Conservation (phyloP, 37 sponge, comb jelly and placozoan genomes). For the Cliona cf. orientalis region DNA sequence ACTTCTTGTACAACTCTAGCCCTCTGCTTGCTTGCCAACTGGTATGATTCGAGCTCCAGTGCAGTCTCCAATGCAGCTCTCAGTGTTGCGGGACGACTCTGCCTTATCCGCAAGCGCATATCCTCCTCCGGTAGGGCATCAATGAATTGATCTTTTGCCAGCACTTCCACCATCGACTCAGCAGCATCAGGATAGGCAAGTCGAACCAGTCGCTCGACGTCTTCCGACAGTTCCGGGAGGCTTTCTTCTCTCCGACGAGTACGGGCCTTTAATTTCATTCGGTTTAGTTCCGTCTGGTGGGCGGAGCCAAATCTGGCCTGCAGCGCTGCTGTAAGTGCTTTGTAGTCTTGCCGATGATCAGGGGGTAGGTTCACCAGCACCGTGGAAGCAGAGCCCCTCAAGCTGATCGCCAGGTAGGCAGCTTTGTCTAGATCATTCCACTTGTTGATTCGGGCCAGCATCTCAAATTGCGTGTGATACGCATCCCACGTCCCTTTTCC, state of each 20-base stretch:
- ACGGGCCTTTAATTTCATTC: conserved; percentile 1
- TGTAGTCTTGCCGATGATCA: neutral
- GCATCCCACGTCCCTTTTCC: conserved; percentile 21
- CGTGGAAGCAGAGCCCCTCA: conserved; percentile 9
- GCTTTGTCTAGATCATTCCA: conserved; percentile 21
- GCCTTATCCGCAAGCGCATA: conserved; percentile 10
- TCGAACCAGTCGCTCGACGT: conserved; percentile 16
- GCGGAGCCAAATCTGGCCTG: conserved; percentile 27
- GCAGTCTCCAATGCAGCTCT: conserved; percentile 24
- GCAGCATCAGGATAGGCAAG: conserved; percentile 29
- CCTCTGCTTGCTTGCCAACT: conserved; percentile 20
- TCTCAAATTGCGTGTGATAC: conserved; percentile 27
- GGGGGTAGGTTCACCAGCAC: conserved; percentile 1
- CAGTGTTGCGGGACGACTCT: conserved; percentile 10
- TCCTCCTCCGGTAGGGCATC: conserved; percentile 31
- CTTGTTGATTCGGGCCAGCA: conserved; percentile 24
- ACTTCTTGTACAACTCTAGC: neutral
- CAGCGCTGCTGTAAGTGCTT: conserved; percentile 17
- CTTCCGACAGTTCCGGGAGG: conserved; percentile 29
- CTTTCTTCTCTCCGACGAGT: neutral
- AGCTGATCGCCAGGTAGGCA: conserved; percentile 13
- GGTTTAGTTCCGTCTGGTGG: conserved; percentile 21
- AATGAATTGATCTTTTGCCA: conserved; percentile 43
- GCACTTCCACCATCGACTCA: conserved; percentile 18
- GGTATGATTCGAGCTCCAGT: conserved; percentile 32